phyloP scores from a whole-genome alignment of 2,797 vertebrate species.

The Gorsachius magnificus region DNA sequence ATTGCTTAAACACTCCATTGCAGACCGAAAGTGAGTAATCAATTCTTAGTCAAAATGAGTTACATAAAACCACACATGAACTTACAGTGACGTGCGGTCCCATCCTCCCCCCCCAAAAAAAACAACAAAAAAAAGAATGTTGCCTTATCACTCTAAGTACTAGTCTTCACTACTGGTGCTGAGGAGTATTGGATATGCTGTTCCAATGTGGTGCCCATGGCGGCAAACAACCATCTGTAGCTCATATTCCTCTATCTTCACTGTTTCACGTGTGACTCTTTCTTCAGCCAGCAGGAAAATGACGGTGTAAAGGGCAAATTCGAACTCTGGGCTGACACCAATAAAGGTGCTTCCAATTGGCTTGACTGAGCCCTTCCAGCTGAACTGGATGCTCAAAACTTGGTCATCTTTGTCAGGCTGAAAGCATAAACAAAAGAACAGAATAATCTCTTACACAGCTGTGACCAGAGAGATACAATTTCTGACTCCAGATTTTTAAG shows the following conservation, averaged over 20 bases:
- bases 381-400: constrained; percentile 87
- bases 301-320: constrained; percentile 85
- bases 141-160: background rate
- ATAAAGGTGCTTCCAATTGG: constrained; percentile 82
- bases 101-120: rapidly evolving
- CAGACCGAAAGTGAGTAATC: background rate
- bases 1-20: background rate
- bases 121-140: background rate
- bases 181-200: constrained; percentile 84
- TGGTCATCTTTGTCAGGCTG: constrained; percentile 86
- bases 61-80: background rate
- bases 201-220: constrained; percentile 80
- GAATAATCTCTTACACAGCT: background rate
- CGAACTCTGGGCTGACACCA: constrained; percentile 86
- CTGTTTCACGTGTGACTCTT: constrained; percentile 73
- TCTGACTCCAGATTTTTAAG: background rate
- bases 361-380: constrained; percentile 83
- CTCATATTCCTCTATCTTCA: constrained; percentile 82
- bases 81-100: background rate
- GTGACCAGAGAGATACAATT: background rate
- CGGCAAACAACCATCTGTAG: constrained; percentile 79
- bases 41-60: background rate
- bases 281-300: constrained; percentile 81
- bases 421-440: background rate
- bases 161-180: constrained; percentile 71